These are phyloP conservation scores for Eupithecia inturbata DNA, from an alignment of 2,888 invertebrate species.

Conservation along the genomic window DNA sequence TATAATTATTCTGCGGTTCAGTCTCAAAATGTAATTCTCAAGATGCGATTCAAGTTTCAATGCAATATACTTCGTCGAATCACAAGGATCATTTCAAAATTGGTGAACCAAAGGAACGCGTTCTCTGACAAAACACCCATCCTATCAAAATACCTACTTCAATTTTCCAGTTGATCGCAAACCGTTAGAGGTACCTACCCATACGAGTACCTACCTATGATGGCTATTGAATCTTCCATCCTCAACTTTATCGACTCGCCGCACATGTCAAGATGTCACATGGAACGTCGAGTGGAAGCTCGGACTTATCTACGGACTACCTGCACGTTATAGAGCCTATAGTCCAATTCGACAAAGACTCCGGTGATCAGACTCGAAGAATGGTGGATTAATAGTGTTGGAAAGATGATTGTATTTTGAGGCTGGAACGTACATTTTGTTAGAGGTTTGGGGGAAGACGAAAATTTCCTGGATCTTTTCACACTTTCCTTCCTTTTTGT, in stretches of 20 bases:
- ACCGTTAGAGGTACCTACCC: background rate
- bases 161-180: conserved; percentile 21
- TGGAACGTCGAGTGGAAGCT: conserved; percentile 28
- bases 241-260: conserved; percentile 23
- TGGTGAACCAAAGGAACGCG: background rate
- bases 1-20: background rate
- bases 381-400: conserved; percentile 21
- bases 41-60: background rate
- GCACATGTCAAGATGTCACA: conserved; percentile 40
- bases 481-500: background rate
- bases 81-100: conserved; percentile 6
- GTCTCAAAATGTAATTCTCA: background rate
- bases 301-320: conserved; percentile 28
- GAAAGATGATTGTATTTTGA: conserved; percentile 14
- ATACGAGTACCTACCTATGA: background rate
- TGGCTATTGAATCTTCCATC: conserved; percentile 7
- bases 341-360: conserved; percentile 34
- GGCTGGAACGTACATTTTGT: background rate
- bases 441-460: background rate
- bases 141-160: conserved; percentile 9
- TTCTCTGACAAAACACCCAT: conserved; percentile 17
- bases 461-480: background rate
- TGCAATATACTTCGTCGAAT: conserved; percentile 3
- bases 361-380: conserved; percentile 32
- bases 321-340: conserved; percentile 25